phyloP scores from a whole-genome alignment of 2,888 invertebrate genomes.

The Aquatica leii region DNA sequence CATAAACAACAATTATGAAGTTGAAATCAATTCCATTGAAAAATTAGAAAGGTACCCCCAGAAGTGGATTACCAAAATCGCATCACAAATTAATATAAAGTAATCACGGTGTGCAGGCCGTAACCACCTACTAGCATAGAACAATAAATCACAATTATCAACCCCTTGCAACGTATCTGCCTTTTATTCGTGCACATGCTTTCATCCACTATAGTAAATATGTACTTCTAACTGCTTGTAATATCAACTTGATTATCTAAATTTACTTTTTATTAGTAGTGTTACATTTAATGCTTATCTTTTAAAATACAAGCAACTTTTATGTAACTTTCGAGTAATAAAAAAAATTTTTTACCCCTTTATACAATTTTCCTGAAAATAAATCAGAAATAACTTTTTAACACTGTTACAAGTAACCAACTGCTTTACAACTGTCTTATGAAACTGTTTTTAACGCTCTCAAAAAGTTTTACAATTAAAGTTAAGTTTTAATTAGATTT shows the following conservation, averaged over 20 bases:
- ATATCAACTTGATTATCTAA: slow-evolving; percentile 11
- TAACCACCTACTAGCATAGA: slow-evolving; percentile 34
- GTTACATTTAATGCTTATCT: background rate
- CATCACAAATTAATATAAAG: slow-evolving; percentile 36
- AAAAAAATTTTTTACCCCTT: background rate
- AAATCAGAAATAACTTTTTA: slow-evolving; percentile 12
- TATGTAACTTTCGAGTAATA: too few species aligned
- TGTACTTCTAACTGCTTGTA: slow-evolving; percentile 16
- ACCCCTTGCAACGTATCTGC: slow-evolving; percentile 29
- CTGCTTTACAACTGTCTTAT: slow-evolving; percentile 13
- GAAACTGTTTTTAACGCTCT: slow-evolving; percentile 7
- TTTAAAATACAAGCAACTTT: background rate
- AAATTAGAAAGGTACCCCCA: background rate
- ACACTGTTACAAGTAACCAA: slow-evolving; percentile 9
- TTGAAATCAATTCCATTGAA: slow-evolving; percentile 1
- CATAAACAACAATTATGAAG: too few species aligned
- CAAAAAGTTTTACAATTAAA: slow-evolving; percentile 14
- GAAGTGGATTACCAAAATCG: slow-evolving; percentile 17
- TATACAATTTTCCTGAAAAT: slow-evolving; percentile 3
- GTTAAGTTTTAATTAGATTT: slow-evolving; percentile 11
- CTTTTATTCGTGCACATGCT: slow-evolving; percentile 26
- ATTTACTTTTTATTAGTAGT: slow-evolving; percentile 7
- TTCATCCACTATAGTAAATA: slow-evolving; percentile 13
- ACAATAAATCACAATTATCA: slow-evolving; percentile 44
- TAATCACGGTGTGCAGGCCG: slow-evolving; percentile 29